Percentiles rank a stretch among this genome's conserved stretches.
Evolutionary conservation across 1,140 invertebrate genomes (phyloP).

Genomic region (Pteromalus puparum): DNA sequence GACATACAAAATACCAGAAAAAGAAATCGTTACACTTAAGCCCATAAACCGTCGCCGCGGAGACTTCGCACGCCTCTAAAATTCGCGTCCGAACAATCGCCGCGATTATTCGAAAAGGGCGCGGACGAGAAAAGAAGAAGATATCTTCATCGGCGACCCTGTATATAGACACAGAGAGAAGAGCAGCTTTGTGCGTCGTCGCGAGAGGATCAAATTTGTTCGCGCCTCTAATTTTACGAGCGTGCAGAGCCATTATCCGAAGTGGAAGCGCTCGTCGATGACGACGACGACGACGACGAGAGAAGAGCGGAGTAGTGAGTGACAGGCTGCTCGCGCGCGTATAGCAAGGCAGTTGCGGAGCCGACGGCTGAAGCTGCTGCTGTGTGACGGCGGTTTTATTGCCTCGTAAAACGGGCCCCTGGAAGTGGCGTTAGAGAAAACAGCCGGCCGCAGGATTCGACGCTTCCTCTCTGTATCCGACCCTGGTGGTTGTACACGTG

Average conservation of each 20-base stretch:
- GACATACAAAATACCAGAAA: not conserved
- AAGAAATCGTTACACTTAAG: not conserved
- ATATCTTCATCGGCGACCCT: not conserved
- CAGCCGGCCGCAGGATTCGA: slow-evolving; percentile 52
- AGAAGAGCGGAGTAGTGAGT: slow-evolving; percentile 4
- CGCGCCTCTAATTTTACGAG: slow-evolving; percentile 73
- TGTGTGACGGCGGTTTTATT: slow-evolving; percentile 71
- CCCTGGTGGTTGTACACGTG: not conserved
- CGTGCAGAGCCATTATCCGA: slow-evolving; percentile 72
- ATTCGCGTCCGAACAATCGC: not conserved
- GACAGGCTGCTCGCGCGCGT: slow-evolving; percentile 10
- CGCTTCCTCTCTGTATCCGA: not conserved
- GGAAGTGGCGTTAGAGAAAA: slow-evolving; percentile 70
- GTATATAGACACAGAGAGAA: no score
- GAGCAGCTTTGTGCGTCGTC: slow-evolving; percentile 25
- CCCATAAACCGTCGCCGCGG: not conserved
- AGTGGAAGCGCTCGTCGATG: slow-evolving; percentile 68
- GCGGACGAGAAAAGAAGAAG: not conserved
- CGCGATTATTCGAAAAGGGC: not conserved
- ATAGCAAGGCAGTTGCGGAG: not conserved
- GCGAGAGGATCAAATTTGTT: slow-evolving; percentile 71
- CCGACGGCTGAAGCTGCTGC: slow-evolving; percentile 56
- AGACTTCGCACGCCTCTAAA: not conserved
- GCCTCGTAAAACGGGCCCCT: slow-evolving; percentile 71
- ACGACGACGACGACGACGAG: slow-evolving; percentile 39